phyloP scores from a whole-genome alignment of 2,888 invertebrate genomes.

The Cephus spinipes region DNA sequence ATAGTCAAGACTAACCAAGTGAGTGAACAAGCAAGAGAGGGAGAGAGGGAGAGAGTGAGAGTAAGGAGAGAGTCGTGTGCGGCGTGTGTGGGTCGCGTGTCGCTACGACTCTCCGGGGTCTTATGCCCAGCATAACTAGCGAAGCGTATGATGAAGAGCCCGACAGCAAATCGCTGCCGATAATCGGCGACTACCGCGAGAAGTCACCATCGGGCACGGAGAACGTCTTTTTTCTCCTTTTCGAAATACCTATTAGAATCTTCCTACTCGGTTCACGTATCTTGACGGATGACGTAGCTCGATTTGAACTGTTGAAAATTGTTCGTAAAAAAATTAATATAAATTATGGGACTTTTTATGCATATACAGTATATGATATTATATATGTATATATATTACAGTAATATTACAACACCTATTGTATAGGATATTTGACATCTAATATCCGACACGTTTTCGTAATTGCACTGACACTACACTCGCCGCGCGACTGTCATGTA shows the following conservation, averaged over 20 bases:
- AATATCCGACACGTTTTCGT: no score
- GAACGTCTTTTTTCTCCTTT: neutral
- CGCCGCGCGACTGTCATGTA: no score
- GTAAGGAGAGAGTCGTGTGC: slow-evolving; percentile 43
- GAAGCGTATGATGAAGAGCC: slow-evolving; percentile 55
- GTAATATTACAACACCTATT: no score
- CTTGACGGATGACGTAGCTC: neutral
- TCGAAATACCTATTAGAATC: neutral
- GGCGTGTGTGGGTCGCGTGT: slow-evolving; percentile 60
- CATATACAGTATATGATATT: no score
- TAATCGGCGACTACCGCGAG: slow-evolving; percentile 5
- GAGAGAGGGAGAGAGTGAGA: slow-evolving; percentile 28
- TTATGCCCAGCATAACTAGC: slow-evolving; percentile 48
- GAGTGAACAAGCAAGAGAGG: slow-evolving; percentile 16
- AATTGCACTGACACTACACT: no score
- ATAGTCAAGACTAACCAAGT: slow-evolving; percentile 1
- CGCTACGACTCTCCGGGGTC: slow-evolving; percentile 36
- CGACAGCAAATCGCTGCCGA: slow-evolving; percentile 44
- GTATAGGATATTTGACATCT: no score
- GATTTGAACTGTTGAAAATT: neutral
- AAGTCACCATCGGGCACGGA: neutral
- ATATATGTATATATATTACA: no score
- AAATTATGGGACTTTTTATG: no score
- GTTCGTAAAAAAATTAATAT: no score
- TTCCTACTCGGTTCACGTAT: neutral